Base-by-base conservation (phyloP, 2,113 vertebrate species). In the Stomatorhinus ivindoensis region DNA sequence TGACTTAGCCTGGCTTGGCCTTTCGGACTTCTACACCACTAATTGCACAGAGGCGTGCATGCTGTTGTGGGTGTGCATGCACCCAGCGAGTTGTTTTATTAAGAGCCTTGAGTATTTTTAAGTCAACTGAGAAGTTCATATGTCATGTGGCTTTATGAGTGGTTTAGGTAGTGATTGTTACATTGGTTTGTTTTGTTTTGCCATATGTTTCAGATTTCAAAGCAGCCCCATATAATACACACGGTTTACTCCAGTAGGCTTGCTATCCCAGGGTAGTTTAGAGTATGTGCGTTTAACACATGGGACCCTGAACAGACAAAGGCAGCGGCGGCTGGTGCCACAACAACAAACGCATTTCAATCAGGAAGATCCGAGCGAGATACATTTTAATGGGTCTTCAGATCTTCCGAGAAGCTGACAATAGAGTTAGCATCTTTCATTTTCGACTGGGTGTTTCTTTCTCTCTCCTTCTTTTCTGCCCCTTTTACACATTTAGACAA, bases 401-500 rank as follows among this genome's bases (percentile, higher is more conserved):
- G 90, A 90, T 90, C 87, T 85, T 90, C 42, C 42, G 69, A 61
- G 86, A n/a, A 51, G n/a, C 85, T 65, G 88, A 83, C 50, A 53
- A 88, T 82, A 69, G 80, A 80, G 86, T 88, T 88, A 88, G 87
- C 82, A 88, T 90, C 82, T 88, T 86, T 88, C 58, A 90, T 90
- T 88, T 86, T 90, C 82, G 35, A 27, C 27, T n/a, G 80, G 80
- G 53, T 17, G 15, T 50, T 87, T 87, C 84, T 82, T 53, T 50
- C 44, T 76, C 21, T 73, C 39, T 73, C 47, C 47, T 61, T 24
- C 55, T 47, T 61, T 65, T 87, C 80, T 86, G 91, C 89, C 93
- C 92, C 90, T 91, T 91, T 92, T 84, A 92, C 92, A 93, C 94
- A 92, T 95, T 94, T 91, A 94, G 94, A 95, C 94, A 93, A 95